Evolutionary conservation across 2,797 vertebrate genomes (phyloP).

Genomic region (Danio tinwini): DNA sequence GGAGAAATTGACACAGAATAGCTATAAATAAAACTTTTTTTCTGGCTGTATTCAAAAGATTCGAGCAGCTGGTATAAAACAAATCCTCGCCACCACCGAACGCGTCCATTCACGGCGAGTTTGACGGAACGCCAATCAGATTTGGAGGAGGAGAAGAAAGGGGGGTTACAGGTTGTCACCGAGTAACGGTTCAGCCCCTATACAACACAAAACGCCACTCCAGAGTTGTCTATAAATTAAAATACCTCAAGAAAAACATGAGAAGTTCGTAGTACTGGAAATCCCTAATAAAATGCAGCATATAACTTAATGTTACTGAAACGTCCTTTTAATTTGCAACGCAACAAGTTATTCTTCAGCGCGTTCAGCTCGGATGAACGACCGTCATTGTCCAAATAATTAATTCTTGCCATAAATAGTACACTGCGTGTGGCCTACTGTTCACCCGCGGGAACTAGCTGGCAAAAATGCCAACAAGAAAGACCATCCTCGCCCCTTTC

Average conservation of each 20-base stretch:
- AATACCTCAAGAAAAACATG: neutral
- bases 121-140: conserved; percentile 55
- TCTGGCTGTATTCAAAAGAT: neutral
- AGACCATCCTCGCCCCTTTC: conserved; percentile 40
- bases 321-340: neutral
- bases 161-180: conserved; percentile 51
- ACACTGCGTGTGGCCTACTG: conserved; percentile 8
- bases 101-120: neutral
- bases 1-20: neutral
- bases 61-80: neutral
- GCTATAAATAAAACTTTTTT: neutral
- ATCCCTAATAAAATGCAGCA: neutral
- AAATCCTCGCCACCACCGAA: neutral
- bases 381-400: neutral
- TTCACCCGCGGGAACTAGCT: conserved; percentile 1
- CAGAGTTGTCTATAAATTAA: neutral
- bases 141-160: conserved; percentile 37
- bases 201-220: conserved; percentile 38
- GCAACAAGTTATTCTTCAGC: neutral
- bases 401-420: conserved; percentile 18
- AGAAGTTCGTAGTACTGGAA: neutral
- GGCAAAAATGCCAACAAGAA: conserved; percentile 19
- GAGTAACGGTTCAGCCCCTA: conserved; percentile 62
- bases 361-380: neutral
- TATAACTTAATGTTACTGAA: neutral